Percentiles rank a stretch among this genome's conserved stretches.
Evolutionary conservation across 2,113 vertebrate genomes (phyloP).

Genomic region (Caracal caracal): DNA sequence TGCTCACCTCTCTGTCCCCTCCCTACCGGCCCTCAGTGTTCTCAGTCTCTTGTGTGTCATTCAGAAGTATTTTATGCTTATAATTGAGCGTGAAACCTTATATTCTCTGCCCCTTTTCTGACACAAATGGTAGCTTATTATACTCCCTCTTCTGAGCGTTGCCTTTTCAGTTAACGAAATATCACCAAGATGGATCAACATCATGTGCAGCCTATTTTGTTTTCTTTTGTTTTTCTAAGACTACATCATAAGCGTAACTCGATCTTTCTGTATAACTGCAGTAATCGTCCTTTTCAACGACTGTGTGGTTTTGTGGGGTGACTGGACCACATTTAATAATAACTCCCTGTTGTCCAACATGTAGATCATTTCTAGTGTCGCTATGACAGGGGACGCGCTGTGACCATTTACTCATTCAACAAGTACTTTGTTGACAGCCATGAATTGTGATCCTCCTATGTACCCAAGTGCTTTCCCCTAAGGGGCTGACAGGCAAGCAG

Average conservation of each 20-base stretch:
- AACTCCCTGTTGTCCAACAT: not conserved
- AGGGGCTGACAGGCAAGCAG: not conserved
- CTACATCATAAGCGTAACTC: not conserved
- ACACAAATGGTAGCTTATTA: not conserved
- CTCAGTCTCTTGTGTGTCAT: not conserved
- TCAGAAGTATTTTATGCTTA: not conserved
- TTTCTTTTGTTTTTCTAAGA: not conserved
- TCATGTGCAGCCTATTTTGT: not conserved
- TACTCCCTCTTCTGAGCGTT: not conserved
- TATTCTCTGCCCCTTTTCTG: not conserved
- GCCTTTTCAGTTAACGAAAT: not conserved
- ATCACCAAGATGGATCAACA: not conserved
- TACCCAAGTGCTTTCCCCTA: not conserved
- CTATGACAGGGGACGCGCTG: accelerated
- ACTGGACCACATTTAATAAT: not conserved
- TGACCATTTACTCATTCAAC: not conserved
- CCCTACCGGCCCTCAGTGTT: not conserved
- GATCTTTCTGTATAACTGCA: not conserved
- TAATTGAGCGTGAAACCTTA: not conserved
- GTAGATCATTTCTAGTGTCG: not conserved
- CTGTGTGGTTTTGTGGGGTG: not conserved
- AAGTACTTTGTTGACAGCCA: constrained; percentile 6
- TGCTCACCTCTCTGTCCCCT: not conserved
- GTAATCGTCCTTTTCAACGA: not conserved
- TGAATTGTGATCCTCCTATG: too few species aligned